Conservation (phyloP, 2,113 vertebrate genomes). For the Saccopteryx bilineata region DNA sequence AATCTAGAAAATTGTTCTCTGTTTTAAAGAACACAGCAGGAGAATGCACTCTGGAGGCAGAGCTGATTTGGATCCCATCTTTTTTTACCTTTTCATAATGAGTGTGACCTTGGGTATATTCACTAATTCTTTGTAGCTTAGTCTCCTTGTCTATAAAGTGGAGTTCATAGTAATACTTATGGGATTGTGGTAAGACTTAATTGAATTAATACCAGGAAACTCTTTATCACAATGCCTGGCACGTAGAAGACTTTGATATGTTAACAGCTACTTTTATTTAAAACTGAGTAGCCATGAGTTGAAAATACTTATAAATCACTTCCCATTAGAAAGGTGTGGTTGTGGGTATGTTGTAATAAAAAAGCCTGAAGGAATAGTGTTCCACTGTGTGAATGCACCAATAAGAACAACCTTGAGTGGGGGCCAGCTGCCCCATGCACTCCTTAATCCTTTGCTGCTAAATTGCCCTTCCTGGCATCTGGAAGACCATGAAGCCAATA, state of each 20-base stretch:
- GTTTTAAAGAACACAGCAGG: neutral
- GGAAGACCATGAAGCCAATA: neutral
- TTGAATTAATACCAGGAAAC: neutral
- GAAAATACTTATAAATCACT: neutral
- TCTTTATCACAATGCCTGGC: neutral
- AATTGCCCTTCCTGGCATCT: neutral
- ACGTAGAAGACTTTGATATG: neutral
- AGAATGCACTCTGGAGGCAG: neutral
- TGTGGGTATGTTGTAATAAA: neutral
- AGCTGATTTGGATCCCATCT: neutral
- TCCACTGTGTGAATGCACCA: too few species aligned
- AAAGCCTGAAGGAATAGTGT: neutral
- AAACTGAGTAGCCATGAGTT: neutral
- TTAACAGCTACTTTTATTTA: neutral
- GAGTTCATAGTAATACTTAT: neutral
- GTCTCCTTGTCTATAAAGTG: neutral
- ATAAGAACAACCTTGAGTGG: neutral
- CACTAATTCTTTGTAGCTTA: neutral
- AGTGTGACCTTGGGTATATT: neutral
- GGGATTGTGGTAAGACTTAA: neutral
- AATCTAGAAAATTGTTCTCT: neutral
- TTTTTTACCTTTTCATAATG: slow-evolving; percentile 34
- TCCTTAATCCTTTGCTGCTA: neutral
- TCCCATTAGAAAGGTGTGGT: neutral
- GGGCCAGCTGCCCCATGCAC: neutral